Conservation (phyloP, 2,888 invertebrate species). For the Troglohyphantes excavatus region DNA sequence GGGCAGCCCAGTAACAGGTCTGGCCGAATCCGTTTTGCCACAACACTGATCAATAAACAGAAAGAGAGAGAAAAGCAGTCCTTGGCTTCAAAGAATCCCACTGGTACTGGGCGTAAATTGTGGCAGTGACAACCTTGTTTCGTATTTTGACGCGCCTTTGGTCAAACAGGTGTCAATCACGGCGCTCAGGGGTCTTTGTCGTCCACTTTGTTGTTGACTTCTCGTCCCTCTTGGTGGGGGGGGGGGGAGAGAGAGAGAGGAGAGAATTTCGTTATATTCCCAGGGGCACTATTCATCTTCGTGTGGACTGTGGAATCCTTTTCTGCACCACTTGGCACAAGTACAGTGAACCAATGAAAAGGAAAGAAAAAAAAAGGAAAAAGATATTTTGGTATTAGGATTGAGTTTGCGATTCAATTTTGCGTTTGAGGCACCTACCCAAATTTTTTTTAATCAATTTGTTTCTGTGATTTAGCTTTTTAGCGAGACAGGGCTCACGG, state of each 20-base stretch:
- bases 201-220: conserved; percentile 9
- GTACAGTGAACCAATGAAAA: not conserved
- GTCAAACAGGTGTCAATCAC: conserved; percentile 35
- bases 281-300: not conserved
- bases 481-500: too few relatives aligned
- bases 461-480: too few relatives aligned
- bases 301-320: not conserved
- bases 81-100: not conserved
- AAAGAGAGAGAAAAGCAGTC: not conserved
- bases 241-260: not conserved
- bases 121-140: conserved; percentile 5
- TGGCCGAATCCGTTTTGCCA: not conserved
- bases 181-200: not conserved
- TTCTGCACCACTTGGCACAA: not conserved
- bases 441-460: too few relatives aligned
- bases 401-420: too few relatives aligned
- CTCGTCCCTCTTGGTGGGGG: not conserved
- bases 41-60: not conserved
- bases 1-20: not conserved
- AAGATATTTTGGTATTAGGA: too few relatives aligned
- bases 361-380: too few relatives aligned
- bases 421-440: too few relatives aligned
- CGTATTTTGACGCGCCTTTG: not conserved
- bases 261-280: not conserved
- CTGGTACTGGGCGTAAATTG: not conserved